Evolutionary conservation across 2,113 vertebrate genomes (phyloP), one percentile per base, ranked within the genome.

Genomic region (Suncus etruscus): DNA sequence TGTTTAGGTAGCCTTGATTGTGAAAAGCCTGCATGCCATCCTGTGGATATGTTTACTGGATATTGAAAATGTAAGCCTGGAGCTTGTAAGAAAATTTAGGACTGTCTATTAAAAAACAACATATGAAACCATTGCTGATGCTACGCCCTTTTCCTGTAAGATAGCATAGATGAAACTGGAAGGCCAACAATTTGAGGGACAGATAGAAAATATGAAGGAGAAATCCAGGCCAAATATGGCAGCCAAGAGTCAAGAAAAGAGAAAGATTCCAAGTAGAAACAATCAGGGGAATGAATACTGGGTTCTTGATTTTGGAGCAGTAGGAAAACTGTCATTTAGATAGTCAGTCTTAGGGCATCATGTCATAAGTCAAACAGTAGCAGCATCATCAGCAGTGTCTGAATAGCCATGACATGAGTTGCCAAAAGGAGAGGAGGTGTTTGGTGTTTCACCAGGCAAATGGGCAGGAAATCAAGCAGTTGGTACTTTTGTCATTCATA

Each of bases 221-320:
- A 90, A 24, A 77, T 47, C 32, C 61, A 80, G 68, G 74, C 15
- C 3, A 22, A 22, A 1, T 25, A 10, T 18, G 54, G 29, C 63
- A 1, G n/a, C 8, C 86, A 32, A 27, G 68, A 74, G 6, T 70
- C 65, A 69, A 80, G 72, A 16, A 45, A 48, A 86, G 29, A 83
- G 32, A 45, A 61, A 8, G 25, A 83, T 81, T n/a, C 48, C 24
- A 54, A 80, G 65, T 29, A 54, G 4, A 29, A 31, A 29, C 3
- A 51, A 11, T 29, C 22, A 22, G 25, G 45, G 69, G 14, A 9
- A 22, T 50, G 27, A 74, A 70, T 63, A 10, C 69, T 39, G 76
- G 29, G 7, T 72, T 66, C 69, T 20, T 61, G 58, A 61, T 61
- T 89, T 87, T 82, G 75, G 83, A 82, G 45, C 81, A 68, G 66